These are phyloP conservation scores for Gastrophryne carolinensis DNA, from an alignment of 2,797 vertebrate species.

Conservation along the genomic window DNA sequence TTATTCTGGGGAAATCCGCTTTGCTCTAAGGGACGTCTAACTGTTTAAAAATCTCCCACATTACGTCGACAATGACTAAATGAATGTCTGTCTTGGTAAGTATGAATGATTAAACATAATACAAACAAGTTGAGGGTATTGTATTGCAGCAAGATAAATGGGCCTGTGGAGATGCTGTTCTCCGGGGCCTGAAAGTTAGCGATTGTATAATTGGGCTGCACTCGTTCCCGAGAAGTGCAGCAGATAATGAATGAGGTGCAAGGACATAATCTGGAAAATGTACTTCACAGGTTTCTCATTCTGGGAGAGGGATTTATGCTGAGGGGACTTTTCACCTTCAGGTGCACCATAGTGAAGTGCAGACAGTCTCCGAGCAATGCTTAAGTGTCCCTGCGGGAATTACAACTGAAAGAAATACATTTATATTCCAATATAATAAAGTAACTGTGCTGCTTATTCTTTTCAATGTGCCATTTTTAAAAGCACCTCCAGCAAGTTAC, in stretches of 20 bases:
- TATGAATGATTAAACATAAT: neutral
- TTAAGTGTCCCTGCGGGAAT: neutral
- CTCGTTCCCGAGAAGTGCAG: neutral
- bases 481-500: no score
- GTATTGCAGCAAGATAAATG: neutral
- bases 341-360: neutral
- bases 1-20: neutral
- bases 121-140: neutral
- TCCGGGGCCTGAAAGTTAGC: neutral
- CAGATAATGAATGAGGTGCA: neutral
- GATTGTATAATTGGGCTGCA: neutral
- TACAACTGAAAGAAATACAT: conserved; percentile 2
- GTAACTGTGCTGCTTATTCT: no score
- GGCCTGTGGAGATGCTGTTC: neutral
- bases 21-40: neutral
- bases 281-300: neutral
- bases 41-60: neutral
- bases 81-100: neutral
- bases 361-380: neutral
- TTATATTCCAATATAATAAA: conserved; percentile 12
- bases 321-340: conserved; percentile 37
- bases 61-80: neutral
- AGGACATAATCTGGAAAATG: conserved; percentile 13
- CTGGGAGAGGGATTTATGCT: neutral
- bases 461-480: no score